phyloP scores from a whole-genome alignment of 2,113 vertebrate genomes.

The Sporophila hypoxantha region DNA sequence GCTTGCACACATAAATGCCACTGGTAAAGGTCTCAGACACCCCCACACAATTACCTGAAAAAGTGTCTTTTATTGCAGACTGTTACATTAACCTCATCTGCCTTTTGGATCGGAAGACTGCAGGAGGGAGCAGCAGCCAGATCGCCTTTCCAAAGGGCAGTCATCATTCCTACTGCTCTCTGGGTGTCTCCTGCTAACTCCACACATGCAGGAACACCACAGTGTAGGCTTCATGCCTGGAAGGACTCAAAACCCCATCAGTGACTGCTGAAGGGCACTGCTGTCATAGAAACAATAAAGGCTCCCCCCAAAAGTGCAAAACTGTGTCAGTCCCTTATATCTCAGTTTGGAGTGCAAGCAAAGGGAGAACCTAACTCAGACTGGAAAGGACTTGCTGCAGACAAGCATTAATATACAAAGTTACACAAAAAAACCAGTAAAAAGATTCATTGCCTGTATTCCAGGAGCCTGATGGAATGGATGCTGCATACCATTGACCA shows the following conservation, averaged over 20 bases:
- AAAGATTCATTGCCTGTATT: conserved; percentile 4
- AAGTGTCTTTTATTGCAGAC: background rate
- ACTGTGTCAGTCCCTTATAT: background rate
- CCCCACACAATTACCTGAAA: background rate
- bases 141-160: background rate
- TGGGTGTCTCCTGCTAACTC: background rate
- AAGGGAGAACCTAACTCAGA: background rate
- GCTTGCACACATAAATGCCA: background rate
- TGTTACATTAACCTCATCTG: background rate
- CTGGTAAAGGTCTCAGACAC: background rate
- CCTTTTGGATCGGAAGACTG: background rate
- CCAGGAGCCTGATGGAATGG: background rate
- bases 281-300: background rate
- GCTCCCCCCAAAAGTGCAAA: background rate
- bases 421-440: background rate
- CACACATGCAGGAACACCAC: fast-evolving
- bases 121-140: background rate
- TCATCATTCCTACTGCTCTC: background rate
- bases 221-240: fast-evolving
- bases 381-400: background rate
- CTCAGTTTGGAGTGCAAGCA: background rate
- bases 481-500: background rate
- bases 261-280: background rate
- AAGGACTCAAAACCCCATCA: background rate
- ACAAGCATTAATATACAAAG: background rate